Percentiles rank a stretch among this genome's conserved stretches.
Conservation (phyloP, 1,140 invertebrate species). For the Drosophila eugracilis region DNA sequence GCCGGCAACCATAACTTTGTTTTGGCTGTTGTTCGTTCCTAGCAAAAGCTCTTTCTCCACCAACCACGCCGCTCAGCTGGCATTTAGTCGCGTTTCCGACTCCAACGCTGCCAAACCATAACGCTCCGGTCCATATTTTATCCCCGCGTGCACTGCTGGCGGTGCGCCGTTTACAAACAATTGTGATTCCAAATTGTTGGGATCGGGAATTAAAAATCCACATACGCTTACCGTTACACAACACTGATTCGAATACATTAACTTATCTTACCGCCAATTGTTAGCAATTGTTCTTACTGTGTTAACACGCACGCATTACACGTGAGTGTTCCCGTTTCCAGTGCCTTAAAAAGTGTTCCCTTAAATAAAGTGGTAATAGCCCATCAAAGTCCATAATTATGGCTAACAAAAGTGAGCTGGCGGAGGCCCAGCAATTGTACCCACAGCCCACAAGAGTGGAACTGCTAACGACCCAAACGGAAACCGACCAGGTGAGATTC, state of each 20-base stretch:
- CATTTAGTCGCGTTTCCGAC: conserved; percentile 16
- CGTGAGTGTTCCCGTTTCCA: conserved; percentile 17
- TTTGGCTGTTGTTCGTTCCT: conserved; percentile 13
- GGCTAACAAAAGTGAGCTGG: conserved; percentile 32
- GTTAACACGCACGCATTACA: conserved; percentile 51
- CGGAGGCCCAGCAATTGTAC: conserved; percentile 61
- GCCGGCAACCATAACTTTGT: conserved; percentile 13
- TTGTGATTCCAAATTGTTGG: conserved; percentile 17
- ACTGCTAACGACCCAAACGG: conserved; percentile 55
- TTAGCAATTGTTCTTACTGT: conserved; percentile 17
- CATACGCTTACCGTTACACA: conserved; percentile 12
- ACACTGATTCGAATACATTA: conserved; percentile 15
- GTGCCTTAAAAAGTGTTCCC: conserved; percentile 49
- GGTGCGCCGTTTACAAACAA: conserved; percentile 19
- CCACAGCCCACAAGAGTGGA: conserved; percentile 54
- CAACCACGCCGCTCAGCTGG: conserved; percentile 15
- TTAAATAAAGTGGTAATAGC: conserved; percentile 16
- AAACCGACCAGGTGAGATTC: conserved; percentile 62
- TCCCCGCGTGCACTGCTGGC: conserved; percentile 20
- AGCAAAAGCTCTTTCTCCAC: conserved; percentile 26
- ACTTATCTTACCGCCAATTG: conserved; percentile 11
- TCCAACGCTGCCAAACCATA: conserved; percentile 17
- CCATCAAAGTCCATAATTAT: conserved; percentile 32
- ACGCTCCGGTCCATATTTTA: not conserved
- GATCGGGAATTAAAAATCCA: conserved; percentile 27